Conservation (phyloP, 2,888 invertebrate genomes). For the Azorinus chamasolen region DNA sequence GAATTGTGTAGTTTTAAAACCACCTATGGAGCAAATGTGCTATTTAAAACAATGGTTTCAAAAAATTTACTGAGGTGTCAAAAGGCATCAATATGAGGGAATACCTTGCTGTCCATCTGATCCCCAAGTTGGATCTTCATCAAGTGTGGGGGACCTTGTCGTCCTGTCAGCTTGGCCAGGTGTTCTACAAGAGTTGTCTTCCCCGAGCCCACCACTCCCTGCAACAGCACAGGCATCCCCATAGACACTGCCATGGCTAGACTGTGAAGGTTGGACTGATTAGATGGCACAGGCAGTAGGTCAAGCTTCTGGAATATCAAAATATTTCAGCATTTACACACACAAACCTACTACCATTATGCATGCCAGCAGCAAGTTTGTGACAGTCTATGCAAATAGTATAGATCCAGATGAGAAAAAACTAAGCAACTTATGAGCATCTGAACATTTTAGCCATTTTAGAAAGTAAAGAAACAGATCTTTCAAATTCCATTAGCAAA, state of each 20-base stretch:
- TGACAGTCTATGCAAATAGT: too few species aligned
- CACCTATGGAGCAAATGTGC: too few species aligned
- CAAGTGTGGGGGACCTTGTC: conserved; percentile 87
- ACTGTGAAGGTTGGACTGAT: conserved; percentile 89
- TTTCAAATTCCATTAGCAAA: too few species aligned
- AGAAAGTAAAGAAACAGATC: too few species aligned
- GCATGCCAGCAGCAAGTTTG: too few species aligned
- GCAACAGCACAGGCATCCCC: conserved; percentile 88
- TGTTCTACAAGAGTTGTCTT: conserved; percentile 97
- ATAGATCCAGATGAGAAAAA: too few species aligned
- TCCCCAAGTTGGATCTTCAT: conserved; percentile 97
- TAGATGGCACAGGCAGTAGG: conserved; percentile 91
- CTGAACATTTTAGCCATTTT: background rate
- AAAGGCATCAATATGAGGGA: too few species aligned
- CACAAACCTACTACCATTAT: too few species aligned
- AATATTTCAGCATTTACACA: background rate
- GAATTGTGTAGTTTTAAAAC: too few species aligned
- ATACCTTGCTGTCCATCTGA: conserved; percentile 98
- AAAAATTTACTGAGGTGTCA: too few species aligned
- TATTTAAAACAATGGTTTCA: too few species aligned
- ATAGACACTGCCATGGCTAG: conserved; percentile 93
- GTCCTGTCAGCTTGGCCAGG: conserved; percentile 93
- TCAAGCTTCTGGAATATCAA: conserved; percentile 30
- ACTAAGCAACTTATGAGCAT: too few species aligned
- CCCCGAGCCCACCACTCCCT: conserved; percentile 97